phyloP scores from a whole-genome alignment of 2,888 invertebrate species.

The Microctonus aethiopoides region DNA sequence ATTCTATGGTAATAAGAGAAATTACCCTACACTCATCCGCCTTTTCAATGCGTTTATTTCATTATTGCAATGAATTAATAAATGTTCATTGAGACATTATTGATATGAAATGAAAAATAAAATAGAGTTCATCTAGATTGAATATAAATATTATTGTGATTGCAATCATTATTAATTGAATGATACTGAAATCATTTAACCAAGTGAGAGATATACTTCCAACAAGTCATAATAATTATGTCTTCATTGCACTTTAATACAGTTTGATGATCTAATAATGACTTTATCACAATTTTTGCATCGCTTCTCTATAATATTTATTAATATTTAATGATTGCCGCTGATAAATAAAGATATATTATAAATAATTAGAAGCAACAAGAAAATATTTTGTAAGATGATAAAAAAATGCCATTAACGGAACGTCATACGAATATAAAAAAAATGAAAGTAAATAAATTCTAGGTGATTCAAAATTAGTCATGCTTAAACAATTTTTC shows the following conservation, averaged over 20 bases:
- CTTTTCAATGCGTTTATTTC: constrained; percentile 11
- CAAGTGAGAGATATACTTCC: too few relatives aligned
- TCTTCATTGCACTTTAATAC: neutral
- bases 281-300: neutral
- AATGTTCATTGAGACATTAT: neutral
- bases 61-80: neutral
- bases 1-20: constrained; percentile 20
- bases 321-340: neutral
- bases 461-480: neutral
- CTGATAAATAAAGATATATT: constrained; percentile 8
- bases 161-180: too few relatives aligned
- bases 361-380: neutral
- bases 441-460: neutral
- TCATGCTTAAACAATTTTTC: neutral
- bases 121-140: neutral
- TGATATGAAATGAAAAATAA: neutral
- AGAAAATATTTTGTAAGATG: neutral
- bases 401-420: neutral
- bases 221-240: neutral
- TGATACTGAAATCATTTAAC: too few relatives aligned
- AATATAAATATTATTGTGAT: too few relatives aligned
- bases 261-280: neutral
- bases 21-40: constrained; percentile 9
- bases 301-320: neutral
- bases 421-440: neutral